Conservation (phyloP, 2,113 vertebrate species). For the Marmota flaviventris region DNA sequence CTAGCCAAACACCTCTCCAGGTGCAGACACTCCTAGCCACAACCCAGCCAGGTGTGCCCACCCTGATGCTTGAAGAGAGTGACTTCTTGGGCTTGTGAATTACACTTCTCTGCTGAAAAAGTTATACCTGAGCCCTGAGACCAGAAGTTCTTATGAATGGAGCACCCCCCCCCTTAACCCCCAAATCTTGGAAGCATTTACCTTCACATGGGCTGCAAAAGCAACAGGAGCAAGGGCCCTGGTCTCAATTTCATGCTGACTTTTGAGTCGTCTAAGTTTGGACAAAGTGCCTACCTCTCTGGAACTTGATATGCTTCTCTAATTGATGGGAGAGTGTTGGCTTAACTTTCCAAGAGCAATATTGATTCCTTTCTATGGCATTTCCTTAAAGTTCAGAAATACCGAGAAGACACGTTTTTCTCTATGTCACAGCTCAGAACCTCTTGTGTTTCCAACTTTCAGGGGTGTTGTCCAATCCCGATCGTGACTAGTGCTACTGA, state of each 20-base stretch:
- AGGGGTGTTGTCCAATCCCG: no score
- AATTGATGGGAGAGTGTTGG: not conserved
- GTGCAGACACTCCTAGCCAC: no score
- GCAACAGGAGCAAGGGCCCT: not conserved
- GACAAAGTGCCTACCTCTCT: not conserved
- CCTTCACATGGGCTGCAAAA: not conserved
- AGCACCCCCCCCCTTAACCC: not conserved
- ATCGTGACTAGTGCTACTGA: not conserved
- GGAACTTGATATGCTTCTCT: not conserved
- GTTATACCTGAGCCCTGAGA: not conserved
- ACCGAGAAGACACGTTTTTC: not conserved
- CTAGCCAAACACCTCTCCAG: no score
- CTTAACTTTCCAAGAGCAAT: not conserved
- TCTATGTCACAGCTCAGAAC: not conserved
- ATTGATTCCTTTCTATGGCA: not conserved
- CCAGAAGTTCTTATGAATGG: not conserved
- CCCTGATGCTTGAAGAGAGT: not conserved
- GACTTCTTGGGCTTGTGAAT: not conserved
- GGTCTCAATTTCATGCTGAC: not conserved
- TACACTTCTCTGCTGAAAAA: not conserved
- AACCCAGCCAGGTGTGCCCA: no score
- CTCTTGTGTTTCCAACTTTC: not conserved
- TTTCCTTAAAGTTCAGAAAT: not conserved
- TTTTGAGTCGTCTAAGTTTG: not conserved
- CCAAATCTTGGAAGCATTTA: not conserved